Evolutionary conservation across 2,797 vertebrate genomes (phyloP), one percentile per base, ranked within the genome.

Genomic region (Malacoctenus gilli): DNA sequence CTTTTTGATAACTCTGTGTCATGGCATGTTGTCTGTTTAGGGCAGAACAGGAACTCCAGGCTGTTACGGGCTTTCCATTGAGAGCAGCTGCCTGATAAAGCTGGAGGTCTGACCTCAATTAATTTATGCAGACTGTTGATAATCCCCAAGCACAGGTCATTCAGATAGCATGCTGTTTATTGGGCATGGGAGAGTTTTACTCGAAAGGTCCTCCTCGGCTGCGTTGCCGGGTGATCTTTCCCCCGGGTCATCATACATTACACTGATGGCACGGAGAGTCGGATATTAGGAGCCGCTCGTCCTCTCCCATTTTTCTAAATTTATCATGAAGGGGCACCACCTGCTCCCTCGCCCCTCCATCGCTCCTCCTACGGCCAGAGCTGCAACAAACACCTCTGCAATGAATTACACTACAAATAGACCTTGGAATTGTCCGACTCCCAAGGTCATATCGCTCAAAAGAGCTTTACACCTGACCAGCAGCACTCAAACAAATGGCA

Each of bases 341-440:
- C 81, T 85, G 77, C 71, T 75, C 59, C 69, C 59, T 49, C 6
- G 12, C 14, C 23, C 55, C n/a, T n/a, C n/a, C n/a, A n/a, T n/a
- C n/a, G n/a, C n/a, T n/a, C n/a, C n/a, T n/a, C n/a, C n/a, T n/a
- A n/a, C n/a, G n/a, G 31, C 35, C 47, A 49, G 47, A 56, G 44
- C 49, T 50, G 53, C 34, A 21, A 25, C 22, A 25, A 49, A 31
- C 67, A 60, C 41, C 50, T 55, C 40, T 57, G 65, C 20, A n/a
- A 30, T 39, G 40, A 76, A 59, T 80, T 50, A 72, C 52, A 59
- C 60, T 74, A 72, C 69, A 77, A 76, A 79, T 68, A 61, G 64
- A 71, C 19, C 14, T 39, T 63, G 66, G 60, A 62, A 81, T 66
- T 65, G 72, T 30, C 44, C 37, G 49, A 54, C 67, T 76, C 47